Evolutionary conservation across 2,797 vertebrate genomes (phyloP).

Genomic region (Oreochromis mossambicus): DNA sequence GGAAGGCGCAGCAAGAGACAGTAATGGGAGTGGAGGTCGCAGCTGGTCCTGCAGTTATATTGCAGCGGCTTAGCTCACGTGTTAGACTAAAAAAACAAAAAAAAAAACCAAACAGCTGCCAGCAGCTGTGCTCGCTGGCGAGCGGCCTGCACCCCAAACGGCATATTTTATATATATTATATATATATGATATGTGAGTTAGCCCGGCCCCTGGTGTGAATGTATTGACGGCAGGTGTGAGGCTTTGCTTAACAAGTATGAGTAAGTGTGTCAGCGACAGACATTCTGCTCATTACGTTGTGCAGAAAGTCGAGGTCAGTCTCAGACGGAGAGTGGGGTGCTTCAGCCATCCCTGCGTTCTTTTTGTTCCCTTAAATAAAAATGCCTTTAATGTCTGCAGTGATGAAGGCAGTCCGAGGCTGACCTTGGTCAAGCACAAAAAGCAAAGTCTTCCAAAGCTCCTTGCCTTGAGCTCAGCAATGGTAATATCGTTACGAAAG

Average conservation of each 20-base stretch:
- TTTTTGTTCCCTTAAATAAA: background rate
- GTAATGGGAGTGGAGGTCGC: slow-evolving; percentile 65
- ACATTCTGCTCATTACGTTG: slow-evolving; percentile 40
- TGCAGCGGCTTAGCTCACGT: slow-evolving; percentile 73
- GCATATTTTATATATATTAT: slow-evolving; percentile 87
- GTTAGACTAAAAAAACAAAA: background rate
- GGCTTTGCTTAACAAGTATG: slow-evolving; percentile 6
- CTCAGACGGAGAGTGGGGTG: background rate
- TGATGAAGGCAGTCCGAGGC: background rate
- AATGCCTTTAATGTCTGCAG: background rate
- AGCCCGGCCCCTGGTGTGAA: slow-evolving; percentile 77
- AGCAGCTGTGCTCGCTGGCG: slow-evolving; percentile 70
- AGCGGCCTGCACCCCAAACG: slow-evolving; percentile 71
- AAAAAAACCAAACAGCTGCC: slow-evolving; percentile 20
- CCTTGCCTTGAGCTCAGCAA: slow-evolving; percentile 53
- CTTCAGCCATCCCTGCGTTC: background rate
- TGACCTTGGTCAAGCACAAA: background rate
- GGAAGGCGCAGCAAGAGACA: slow-evolving; percentile 69
- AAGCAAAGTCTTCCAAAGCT: slow-evolving; percentile 44
- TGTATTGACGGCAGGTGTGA: slow-evolving; percentile 45
- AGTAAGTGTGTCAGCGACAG: slow-evolving; percentile 37
- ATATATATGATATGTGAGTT: slow-evolving; percentile 88
- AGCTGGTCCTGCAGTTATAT: slow-evolving; percentile 80
- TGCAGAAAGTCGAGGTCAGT: background rate
- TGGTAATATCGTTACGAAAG: slow-evolving; percentile 52